These are phyloP conservation scores for Lophotriccus pileatus DNA, from an alignment of 2,797 vertebrate genomes.

Conservation along the genomic window DNA sequence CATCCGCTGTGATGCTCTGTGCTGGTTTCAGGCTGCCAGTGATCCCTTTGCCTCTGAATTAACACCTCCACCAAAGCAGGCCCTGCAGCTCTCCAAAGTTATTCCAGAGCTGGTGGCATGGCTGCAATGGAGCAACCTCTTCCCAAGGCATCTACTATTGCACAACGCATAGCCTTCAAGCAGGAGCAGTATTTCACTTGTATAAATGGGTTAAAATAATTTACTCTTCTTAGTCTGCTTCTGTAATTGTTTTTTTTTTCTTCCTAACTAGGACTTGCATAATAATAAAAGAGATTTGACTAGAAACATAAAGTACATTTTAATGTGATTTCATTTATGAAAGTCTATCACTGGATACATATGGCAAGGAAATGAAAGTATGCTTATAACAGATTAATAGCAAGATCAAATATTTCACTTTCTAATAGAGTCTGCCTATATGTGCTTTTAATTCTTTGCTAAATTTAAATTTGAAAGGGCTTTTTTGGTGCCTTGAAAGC, in stretches of 20 bases:
- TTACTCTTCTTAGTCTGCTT: background rate
- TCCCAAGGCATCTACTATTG: background rate
- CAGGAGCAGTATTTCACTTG: background rate
- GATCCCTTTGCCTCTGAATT: background rate
- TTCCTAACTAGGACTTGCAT: background rate
- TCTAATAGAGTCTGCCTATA: slow-evolving; percentile 29
- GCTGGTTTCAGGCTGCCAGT: background rate
- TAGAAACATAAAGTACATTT: slow-evolving; percentile 41
- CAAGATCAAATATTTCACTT: slow-evolving; percentile 61
- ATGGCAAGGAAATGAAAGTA: slow-evolving; percentile 44
- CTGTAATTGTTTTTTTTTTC: background rate
- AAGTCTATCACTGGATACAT: slow-evolving; percentile 41
- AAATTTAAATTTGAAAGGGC: slow-evolving; percentile 4
- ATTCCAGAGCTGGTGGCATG: background rate
- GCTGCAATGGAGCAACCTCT: background rate
- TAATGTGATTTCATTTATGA: slow-evolving; percentile 41
- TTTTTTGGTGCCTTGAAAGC: background rate
- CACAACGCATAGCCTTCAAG: background rate
- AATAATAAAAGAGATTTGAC: slow-evolving; percentile 28
- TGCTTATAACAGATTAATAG: slow-evolving; percentile 54
- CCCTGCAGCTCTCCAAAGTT: background rate
- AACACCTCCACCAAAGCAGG: background rate
- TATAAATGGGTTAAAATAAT: slow-evolving; percentile 17
- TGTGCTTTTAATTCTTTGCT: slow-evolving; percentile 33
- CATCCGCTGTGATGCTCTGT: background rate